Percentiles rank a stretch among this genome's conserved stretches.
phyloP scores from a whole-genome alignment of 2,888 invertebrate genomes.

The Melipona bicolor region DNA sequence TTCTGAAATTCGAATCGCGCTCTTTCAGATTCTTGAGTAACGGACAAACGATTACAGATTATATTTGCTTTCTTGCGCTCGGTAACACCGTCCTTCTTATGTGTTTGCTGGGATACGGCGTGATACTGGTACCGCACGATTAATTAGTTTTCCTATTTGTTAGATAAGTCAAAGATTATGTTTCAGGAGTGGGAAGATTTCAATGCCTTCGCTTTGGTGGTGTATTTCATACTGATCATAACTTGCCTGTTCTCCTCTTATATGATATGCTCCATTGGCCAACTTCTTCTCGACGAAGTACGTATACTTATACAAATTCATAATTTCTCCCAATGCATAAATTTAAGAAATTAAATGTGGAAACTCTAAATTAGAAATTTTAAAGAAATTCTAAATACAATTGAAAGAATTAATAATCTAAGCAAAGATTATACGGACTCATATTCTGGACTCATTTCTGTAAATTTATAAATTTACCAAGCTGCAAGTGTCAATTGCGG shows the following conservation, averaged over 20 bases:
- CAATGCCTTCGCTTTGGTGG: conserved; percentile 26
- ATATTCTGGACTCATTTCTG: no score
- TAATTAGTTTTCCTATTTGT: neutral
- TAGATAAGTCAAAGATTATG: neutral
- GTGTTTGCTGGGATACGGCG: neutral
- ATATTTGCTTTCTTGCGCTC: neutral
- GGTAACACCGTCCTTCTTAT: accelerated
- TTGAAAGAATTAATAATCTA: no score
- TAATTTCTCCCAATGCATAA: no score
- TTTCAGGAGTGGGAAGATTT: conserved; percentile 51
- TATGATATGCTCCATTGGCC: conserved; percentile 62
- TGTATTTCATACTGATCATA: conserved; percentile 26
- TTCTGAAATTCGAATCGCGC: no score
- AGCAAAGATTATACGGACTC: no score
- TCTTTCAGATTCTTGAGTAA: neutral
- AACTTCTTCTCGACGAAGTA: conserved; percentile 64
- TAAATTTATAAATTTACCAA: no score
- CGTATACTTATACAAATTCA: neutral
- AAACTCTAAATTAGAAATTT: no score
- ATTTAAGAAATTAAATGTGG: no score
- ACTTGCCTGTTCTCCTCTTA: conserved; percentile 48
- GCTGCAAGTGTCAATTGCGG: no score
- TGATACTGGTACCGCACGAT: neutral
- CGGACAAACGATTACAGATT: neutral
- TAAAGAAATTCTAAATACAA: no score